phyloP scores from a whole-genome alignment of 2,113 vertebrate genomes.

The Spermophilus dauricus region DNA sequence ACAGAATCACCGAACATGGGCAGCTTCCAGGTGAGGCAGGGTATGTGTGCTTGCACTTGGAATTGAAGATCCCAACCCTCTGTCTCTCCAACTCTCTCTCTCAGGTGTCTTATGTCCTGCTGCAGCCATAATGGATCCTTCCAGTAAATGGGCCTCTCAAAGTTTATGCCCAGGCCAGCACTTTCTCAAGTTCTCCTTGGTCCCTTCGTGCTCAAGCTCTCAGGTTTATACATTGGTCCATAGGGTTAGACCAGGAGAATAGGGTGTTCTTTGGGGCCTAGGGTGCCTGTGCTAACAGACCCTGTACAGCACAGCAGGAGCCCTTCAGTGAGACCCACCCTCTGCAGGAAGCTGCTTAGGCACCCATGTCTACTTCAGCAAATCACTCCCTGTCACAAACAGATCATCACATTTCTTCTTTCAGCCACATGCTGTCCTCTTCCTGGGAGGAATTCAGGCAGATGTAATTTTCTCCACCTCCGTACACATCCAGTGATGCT shows the following conservation, averaged over 20 bases:
- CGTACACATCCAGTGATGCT: neutral
- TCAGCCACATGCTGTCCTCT: conserved; percentile 35
- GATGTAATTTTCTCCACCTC: neutral
- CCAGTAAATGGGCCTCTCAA: neutral
- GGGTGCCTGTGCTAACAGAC: neutral
- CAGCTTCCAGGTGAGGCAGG: neutral
- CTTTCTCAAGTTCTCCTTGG: neutral
- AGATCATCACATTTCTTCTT: neutral
- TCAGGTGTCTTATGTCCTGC: neutral
- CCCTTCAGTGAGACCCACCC: neutral
- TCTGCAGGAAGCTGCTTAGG: conserved; percentile 40
- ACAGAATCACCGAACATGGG: rapidly evolving
- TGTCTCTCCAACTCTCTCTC: neutral
- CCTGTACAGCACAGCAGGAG: neutral
- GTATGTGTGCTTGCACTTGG: rapidly evolving
- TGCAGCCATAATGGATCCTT: neutral
- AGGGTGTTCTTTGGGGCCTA: neutral
- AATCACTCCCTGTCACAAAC: conserved; percentile 6
- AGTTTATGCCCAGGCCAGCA: neutral
- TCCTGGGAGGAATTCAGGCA: neutral
- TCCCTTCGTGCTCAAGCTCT: neutral
- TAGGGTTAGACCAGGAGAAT: neutral
- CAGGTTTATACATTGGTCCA: neutral
- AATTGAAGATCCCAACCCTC: neutral
- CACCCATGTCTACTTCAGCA: neutral